These are phyloP conservation scores for Digitonthophagus gazella DNA, from an alignment of 2,888 invertebrate genomes.

Conservation along the genomic window DNA sequence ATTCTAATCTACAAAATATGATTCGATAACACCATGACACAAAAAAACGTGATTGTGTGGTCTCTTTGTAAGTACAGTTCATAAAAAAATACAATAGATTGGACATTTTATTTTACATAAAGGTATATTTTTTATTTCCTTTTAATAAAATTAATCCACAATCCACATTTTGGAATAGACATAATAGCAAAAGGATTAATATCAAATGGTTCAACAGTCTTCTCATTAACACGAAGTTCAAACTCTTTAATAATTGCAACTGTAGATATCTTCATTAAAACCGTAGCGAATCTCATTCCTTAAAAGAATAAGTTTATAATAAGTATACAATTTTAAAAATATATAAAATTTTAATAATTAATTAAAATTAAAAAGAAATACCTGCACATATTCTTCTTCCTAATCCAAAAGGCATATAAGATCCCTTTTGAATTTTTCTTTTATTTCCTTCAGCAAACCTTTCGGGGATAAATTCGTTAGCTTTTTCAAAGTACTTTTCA, in stretches of 20 bases:
- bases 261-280: conserved; percentile 36
- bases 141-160: too few species aligned
- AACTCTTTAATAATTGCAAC: conserved; percentile 32
- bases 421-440: conserved; percentile 22
- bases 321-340: neutral
- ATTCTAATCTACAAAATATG: too few species aligned
- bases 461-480: conserved; percentile 12
- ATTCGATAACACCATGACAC: too few species aligned
- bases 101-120: too few species aligned
- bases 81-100: too few species aligned
- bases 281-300: conserved; percentile 37
- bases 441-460: conserved; percentile 4
- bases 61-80: too few species aligned
- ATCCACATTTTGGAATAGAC: too few species aligned
- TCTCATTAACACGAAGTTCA: conserved; percentile 33
- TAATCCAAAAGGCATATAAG: conserved; percentile 17
- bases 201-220: conserved; percentile 33
- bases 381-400: conserved; percentile 18
- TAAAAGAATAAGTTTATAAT: conserved; percentile 17
- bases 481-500: conserved; percentile 13
- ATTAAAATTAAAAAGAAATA: too few species aligned
- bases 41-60: too few species aligned
- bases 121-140: too few species aligned
- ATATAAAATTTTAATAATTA: neutral
- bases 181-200: conserved; percentile 32